Conservation (phyloP, 2,113 vertebrate genomes). For the Oryzias melastigma region DNA sequence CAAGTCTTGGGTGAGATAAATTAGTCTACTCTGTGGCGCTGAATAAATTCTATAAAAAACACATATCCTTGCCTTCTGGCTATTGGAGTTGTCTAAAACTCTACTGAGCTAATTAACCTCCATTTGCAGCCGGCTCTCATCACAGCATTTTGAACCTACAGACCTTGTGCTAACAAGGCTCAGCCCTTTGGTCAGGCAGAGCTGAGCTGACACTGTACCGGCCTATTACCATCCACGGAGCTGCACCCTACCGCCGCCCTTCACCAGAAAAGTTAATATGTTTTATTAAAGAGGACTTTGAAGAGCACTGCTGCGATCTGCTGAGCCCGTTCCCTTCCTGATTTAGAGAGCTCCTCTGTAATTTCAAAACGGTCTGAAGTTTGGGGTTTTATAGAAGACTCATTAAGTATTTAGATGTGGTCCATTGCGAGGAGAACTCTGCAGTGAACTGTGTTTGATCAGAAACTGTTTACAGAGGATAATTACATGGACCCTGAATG, state of each 20-base stretch:
- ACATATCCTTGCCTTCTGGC: constrained; percentile 29
- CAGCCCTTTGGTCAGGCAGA: constrained; percentile 16
- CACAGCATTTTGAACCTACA: constrained; percentile 34
- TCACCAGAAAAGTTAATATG: constrained; percentile 52
- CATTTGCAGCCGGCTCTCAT: constrained; percentile 43
- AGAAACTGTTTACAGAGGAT: constrained; percentile 48
- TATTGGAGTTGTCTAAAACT: constrained; percentile 19
- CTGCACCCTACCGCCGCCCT: constrained; percentile 20
- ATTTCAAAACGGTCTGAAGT: constrained; percentile 64
- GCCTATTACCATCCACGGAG: constrained; percentile 25
- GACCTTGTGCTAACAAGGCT: constrained; percentile 37
- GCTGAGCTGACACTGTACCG: constrained; percentile 12
- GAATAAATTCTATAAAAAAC: constrained; percentile 43
- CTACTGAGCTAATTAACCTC: constrained; percentile 51
- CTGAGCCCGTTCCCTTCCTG: constrained; percentile 42
- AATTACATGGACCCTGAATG: constrained; percentile 29
- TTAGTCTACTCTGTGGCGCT: constrained; percentile 21
- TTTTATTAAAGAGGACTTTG: constrained; percentile 78
- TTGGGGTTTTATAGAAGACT: constrained; percentile 46
- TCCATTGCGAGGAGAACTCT: constrained; percentile 36
- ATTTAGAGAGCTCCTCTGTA: constrained; percentile 55
- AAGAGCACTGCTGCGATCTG: constrained; percentile 56
- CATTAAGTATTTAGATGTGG: constrained; percentile 71
- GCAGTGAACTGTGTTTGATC: constrained; percentile 53
- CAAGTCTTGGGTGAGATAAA: constrained; percentile 32